phyloP scores from a whole-genome alignment of 2,113 vertebrate genomes.

The Ptyas mucosa region DNA sequence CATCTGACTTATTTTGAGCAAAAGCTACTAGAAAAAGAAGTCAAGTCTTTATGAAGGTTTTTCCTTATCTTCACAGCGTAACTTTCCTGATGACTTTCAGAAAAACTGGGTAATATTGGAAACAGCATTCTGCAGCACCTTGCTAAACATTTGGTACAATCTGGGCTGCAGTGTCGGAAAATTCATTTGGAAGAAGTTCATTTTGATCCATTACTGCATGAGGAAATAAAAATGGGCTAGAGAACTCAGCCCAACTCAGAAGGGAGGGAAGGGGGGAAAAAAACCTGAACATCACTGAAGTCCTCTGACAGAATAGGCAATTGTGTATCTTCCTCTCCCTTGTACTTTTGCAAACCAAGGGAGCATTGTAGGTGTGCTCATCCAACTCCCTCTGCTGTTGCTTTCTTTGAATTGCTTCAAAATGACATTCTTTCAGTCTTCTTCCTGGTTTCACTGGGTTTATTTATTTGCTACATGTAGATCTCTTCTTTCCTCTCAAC shows the following conservation, averaged over 20 bases:
- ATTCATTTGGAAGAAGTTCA: neutral
- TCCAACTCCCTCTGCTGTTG: constrained; percentile 2
- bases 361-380: neutral
- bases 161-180: neutral
- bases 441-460: neutral
- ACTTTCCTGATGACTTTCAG: neutral
- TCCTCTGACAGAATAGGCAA: neutral
- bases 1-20: neutral
- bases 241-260: neutral
- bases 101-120: neutral
- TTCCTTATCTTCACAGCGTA: neutral
- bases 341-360: neutral
- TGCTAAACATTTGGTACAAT: neutral
- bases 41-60: neutral
- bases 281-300: neutral
- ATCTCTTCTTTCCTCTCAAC: neutral
- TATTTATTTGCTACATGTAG: neutral
- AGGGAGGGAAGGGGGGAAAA: too few relatives aligned
- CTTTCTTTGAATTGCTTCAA: neutral
- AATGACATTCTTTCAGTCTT: neutral
- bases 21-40: neutral
- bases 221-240: neutral
- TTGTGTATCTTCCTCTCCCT: neutral
- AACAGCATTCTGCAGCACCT: neutral
- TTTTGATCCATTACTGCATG: neutral